These are phyloP conservation scores for Saguinus midas DNA, from an alignment of 2,113 vertebrate genomes.

Conservation along the genomic window DNA sequence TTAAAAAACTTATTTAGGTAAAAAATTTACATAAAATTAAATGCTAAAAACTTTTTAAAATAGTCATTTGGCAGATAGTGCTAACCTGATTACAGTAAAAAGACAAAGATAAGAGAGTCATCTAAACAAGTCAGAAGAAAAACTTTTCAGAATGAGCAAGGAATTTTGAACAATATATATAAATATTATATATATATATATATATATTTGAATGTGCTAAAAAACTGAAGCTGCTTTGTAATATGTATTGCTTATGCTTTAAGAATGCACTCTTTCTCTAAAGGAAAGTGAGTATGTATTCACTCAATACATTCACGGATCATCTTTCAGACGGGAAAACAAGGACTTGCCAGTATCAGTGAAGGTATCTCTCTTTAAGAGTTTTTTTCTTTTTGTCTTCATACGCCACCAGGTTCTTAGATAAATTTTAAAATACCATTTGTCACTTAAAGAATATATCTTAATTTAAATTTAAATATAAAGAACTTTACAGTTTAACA, in stretches of 20 bases:
- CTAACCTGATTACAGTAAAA: not conserved
- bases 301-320: not conserved
- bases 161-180: not conserved
- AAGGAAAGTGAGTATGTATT: not conserved
- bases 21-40: not conserved
- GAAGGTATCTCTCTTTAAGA: not conserved
- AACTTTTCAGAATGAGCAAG: not conserved
- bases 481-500: not conserved
- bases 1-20: not conserved
- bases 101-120: not conserved
- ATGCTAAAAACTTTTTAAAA: not conserved
- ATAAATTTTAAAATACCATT: not conserved
- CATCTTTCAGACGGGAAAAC: not conserved
- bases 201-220: not conserved
- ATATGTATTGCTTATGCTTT: not conserved
- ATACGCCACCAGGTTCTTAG: not conserved
- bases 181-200: not conserved
- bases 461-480: slow-evolving; percentile 7
- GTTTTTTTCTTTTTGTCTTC: slow-evolving; percentile 11
- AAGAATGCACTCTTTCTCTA: not conserved
- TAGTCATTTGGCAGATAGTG: not conserved
- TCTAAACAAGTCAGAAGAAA: not conserved
- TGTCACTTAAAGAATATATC: not conserved
- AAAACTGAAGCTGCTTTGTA: not conserved
- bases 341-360: not conserved